These are phyloP conservation scores for Cottus gobio DNA, from an alignment of 2,113 vertebrate species.

Conservation along the genomic window DNA sequence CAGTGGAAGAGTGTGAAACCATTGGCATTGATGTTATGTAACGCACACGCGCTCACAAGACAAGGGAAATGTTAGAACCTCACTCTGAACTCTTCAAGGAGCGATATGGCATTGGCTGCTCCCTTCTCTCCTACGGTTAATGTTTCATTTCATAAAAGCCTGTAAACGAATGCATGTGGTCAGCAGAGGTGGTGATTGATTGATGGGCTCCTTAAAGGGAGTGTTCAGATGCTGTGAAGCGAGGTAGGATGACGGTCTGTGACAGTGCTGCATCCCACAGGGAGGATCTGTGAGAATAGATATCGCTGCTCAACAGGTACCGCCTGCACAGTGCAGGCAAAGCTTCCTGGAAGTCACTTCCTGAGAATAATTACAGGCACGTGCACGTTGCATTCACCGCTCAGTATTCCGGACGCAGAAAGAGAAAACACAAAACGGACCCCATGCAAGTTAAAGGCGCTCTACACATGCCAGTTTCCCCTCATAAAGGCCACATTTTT, in stretches of 20 bases:
- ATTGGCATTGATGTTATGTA: neutral
- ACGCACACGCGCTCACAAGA: neutral
- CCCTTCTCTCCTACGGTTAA: neutral
- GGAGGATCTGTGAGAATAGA: neutral
- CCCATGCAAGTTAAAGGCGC: no score
- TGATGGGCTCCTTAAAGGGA: no score
- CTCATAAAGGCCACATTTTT: neutral
- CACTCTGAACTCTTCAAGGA: no score
- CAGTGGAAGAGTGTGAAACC: neutral
- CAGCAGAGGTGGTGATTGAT: constrained; percentile 8
- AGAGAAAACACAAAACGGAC: neutral
- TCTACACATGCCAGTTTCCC: neutral
- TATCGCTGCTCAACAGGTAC: rapidly evolving
- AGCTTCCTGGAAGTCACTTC: constrained; percentile 25
- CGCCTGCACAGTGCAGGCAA: neutral
- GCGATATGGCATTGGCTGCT: neutral
- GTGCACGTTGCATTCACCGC: neutral
- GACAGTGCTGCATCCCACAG: neutral
- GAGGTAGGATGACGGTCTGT: neutral
- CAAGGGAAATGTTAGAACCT: no score
- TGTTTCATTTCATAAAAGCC: neutral
- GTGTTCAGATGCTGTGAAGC: no score
- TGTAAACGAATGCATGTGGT: neutral
- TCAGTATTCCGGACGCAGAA: neutral
- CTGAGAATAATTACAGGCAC: neutral